A percentile compares a stretch with the other conserved stretches of the same genome.
Evolutionary conservation across 2,113 vertebrate genomes (phyloP).

Genomic region (Hyla sarda): DNA sequence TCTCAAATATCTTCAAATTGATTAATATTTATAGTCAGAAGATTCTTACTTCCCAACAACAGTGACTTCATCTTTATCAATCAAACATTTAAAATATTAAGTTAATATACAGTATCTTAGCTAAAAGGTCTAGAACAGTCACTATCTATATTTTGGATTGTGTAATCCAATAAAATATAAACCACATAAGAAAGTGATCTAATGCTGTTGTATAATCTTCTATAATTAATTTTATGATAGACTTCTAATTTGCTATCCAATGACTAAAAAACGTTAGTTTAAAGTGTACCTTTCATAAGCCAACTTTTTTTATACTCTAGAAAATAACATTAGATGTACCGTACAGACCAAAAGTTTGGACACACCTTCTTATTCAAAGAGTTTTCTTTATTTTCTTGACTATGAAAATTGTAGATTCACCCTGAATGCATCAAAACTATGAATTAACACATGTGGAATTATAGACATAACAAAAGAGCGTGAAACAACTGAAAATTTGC

Average conservation of each 20-base stretch:
- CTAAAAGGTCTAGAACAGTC: slow-evolving; percentile 12
- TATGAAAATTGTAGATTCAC: too few relatives aligned
- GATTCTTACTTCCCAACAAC: slow-evolving; percentile 11
- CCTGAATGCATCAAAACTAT: too few relatives aligned
- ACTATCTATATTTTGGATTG: not conserved
- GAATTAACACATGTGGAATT: too few relatives aligned
- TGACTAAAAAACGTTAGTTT: too few relatives aligned
- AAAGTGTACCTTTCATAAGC: too few relatives aligned
- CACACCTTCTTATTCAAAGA: too few relatives aligned
- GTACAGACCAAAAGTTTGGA: too few relatives aligned
- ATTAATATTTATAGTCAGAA: not conserved
- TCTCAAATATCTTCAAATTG: not conserved
- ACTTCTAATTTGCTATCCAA: not conserved
- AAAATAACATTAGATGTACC: too few relatives aligned
- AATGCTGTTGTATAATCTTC: not conserved
- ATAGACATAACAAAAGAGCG: too few relatives aligned
- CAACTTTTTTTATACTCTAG: too few relatives aligned
- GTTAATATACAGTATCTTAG: not conserved
- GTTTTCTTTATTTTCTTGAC: too few relatives aligned
- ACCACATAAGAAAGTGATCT: not conserved
- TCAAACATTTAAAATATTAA: slow-evolving; percentile 16
- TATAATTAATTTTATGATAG: not conserved
- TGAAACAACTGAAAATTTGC: too few relatives aligned
- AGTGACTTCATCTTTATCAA: slow-evolving; percentile 26
- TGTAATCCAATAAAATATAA: not conserved